Conservation (phyloP, 2,797 vertebrate genomes). For the Octomys mimax region DNA sequence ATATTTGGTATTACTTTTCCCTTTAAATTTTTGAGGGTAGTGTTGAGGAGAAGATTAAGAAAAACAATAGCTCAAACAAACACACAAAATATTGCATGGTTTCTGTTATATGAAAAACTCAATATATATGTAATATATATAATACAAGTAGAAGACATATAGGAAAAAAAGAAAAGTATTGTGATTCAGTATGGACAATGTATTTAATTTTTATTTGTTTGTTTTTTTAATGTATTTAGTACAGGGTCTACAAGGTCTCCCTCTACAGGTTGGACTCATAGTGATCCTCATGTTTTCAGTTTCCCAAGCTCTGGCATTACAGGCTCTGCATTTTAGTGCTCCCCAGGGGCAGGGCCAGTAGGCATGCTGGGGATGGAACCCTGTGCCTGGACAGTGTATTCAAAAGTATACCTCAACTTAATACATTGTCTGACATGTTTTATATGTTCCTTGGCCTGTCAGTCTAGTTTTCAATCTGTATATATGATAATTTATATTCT, state of each 20-base stretch:
- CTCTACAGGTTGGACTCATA: too few species aligned
- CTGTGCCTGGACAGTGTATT: neutral
- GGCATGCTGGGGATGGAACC: too few species aligned
- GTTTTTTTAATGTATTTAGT: too few species aligned
- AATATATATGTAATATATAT: neutral
- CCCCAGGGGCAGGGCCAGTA: too few species aligned
- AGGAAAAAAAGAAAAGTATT: neutral
- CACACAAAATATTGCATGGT: neutral
- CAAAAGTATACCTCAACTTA: neutral
- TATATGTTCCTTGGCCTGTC: neutral
- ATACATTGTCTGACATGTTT: neutral
- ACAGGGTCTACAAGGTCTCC: too few species aligned
- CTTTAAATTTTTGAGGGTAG: neutral
- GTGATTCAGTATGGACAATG: neutral
- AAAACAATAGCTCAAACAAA: neutral
- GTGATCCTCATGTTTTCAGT: too few species aligned
- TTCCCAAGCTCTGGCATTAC: too few species aligned
- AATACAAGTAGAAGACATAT: neutral
- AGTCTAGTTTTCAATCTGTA: neutral
- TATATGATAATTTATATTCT: neutral
- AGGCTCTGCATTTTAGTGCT: too few species aligned
- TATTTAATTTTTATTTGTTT: neutral
- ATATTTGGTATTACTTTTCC: neutral
- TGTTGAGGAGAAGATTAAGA: neutral
- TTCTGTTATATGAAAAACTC: neutral